phyloP scores from a whole-genome alignment of 2,113 vertebrate species.

The Microtus ochrogaster region DNA sequence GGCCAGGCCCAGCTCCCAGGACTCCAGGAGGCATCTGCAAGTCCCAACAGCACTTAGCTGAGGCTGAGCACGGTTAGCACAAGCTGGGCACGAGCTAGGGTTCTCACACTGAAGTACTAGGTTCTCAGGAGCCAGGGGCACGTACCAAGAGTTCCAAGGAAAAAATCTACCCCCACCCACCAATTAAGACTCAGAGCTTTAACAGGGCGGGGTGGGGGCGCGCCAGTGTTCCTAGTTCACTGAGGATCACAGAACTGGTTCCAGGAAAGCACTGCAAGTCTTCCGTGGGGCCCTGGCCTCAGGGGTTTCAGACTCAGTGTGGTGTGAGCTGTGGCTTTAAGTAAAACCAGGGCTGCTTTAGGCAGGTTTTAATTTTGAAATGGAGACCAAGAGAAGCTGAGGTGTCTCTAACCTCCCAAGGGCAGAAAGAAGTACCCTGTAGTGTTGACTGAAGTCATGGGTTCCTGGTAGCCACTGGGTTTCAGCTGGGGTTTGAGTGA shows the following conservation, averaged over 20 bases:
- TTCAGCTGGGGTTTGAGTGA: background rate
- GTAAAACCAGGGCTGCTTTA: background rate
- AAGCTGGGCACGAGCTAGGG: background rate
- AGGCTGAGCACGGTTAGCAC: rapidly evolving
- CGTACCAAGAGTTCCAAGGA: background rate
- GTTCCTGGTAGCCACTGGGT: background rate
- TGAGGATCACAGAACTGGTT: background rate
- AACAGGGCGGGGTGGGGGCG: rapidly evolving
- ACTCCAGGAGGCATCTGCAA: background rate
- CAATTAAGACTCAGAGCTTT: background rate
- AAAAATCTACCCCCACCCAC: background rate
- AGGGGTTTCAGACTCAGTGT: background rate
- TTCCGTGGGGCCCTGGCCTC: background rate
- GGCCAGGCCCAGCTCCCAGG: background rate
- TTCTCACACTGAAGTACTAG: background rate
- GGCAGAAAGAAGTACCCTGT: background rate
- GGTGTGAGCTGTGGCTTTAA: background rate
- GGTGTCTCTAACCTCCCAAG: background rate
- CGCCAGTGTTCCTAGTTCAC: background rate
- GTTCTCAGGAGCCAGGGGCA: background rate
- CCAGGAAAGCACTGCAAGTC: background rate
- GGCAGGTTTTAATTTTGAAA: background rate
- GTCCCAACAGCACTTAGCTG: too few species aligned
- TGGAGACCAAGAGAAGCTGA: background rate
- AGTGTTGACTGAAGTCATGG: too few species aligned